These are phyloP conservation scores for Apis florea DNA, from an alignment of 1,140 invertebrate species.

Conservation along the genomic window DNA sequence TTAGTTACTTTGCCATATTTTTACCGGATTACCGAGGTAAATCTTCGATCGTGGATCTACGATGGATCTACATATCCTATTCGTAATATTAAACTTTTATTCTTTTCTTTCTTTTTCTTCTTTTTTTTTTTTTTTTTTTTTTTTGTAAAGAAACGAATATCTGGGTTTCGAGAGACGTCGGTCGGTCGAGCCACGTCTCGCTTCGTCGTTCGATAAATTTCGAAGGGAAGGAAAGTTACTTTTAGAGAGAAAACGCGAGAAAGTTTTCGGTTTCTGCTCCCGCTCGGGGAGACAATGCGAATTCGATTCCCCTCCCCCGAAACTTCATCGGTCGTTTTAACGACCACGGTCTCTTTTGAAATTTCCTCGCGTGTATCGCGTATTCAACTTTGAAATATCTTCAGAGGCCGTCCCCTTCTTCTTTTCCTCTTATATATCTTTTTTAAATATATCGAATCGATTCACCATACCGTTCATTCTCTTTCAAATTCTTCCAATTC, in stretches of 20 bases:
- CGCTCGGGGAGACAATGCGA: conserved; percentile 1
- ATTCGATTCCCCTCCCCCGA: conserved; percentile 20
- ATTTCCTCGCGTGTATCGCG: conserved; percentile 7
- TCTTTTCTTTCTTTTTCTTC: too few relatives aligned
- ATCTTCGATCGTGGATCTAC: background rate
- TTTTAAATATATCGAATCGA: too few relatives aligned
- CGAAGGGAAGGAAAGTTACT: conserved; percentile 4
- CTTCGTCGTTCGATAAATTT: conserved; percentile 30
- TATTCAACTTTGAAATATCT: background rate
- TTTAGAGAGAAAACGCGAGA: conserved; percentile 3
- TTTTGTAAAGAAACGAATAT: background rate
- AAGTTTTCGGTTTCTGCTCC: conserved; percentile 8
- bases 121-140: too few relatives aligned
- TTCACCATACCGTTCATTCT: too few relatives aligned
- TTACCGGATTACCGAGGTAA: background rate
- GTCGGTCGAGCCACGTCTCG: background rate
- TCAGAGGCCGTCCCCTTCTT: too few relatives aligned
- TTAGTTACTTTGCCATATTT: background rate
- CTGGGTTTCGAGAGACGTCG: background rate
- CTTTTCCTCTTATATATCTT: too few relatives aligned
- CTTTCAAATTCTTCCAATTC: too few relatives aligned
- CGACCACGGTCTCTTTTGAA: conserved; percentile 12
- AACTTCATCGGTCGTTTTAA: conserved; percentile 20
- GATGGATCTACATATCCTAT: too few relatives aligned
- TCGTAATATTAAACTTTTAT: background rate